Evolutionary conservation across 2,888 invertebrate genomes (phyloP).

Genomic region (Charanyca ferruginea): DNA sequence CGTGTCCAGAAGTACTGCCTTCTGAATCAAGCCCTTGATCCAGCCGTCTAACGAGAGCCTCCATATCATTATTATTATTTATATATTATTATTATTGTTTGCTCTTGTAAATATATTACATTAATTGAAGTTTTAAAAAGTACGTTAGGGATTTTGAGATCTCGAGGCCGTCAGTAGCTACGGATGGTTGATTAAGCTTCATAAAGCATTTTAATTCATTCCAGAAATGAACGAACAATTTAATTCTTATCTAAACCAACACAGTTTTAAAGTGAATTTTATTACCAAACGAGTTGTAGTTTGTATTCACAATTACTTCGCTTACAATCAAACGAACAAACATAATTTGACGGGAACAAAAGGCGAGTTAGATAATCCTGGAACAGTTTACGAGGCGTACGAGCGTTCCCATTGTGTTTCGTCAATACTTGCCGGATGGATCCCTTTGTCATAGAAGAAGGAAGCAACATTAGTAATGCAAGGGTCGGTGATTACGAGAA

Average conservation of each 20-base stretch:
- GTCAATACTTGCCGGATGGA: constrained; percentile 14
- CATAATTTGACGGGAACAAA: constrained; percentile 77
- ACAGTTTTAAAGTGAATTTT: constrained; percentile 38
- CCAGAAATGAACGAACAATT: constrained; percentile 1
- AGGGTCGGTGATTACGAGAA: constrained; percentile 6
- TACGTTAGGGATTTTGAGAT: neutral
- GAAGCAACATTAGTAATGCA: constrained; percentile 7
- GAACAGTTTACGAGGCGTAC: constrained; percentile 61
- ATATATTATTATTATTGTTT: neutral
- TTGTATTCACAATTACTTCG: constrained; percentile 63
- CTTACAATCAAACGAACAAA: constrained; percentile 73
- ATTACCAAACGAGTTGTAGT: constrained; percentile 48
- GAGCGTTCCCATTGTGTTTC: constrained; percentile 51
- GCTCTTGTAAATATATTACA: too few relatives aligned
- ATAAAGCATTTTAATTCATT: neutral
- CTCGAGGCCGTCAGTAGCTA: neutral
- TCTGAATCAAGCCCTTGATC: too few relatives aligned
- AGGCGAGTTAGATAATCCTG: constrained; percentile 75
- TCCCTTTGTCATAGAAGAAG: constrained; percentile 28
- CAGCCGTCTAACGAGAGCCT: too few relatives aligned
- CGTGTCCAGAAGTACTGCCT: too few relatives aligned
- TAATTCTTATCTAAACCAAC: constrained; percentile 9
- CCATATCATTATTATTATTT: neutral
- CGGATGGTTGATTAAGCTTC: neutral
- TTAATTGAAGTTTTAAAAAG: too few relatives aligned